Evolutionary conservation across 2,888 invertebrate species (phyloP).

Genomic region (Morpho helenor): DNA sequence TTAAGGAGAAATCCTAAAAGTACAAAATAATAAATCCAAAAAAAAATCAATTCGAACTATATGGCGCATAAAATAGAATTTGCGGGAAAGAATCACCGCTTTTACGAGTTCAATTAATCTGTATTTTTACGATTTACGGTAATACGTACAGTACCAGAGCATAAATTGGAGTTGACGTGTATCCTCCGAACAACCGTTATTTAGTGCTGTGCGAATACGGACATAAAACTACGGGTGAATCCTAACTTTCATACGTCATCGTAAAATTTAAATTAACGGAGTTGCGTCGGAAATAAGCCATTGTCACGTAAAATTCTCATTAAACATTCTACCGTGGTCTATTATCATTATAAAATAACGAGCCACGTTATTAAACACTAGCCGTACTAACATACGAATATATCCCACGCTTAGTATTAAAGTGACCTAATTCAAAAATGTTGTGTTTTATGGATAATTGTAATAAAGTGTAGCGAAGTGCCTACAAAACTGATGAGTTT

Average conservation of each 20-base stretch:
- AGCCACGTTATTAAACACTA: too few species aligned
- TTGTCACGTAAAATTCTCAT: slow-evolving; percentile 12
- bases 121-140: slow-evolving; percentile 13
- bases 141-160: slow-evolving; percentile 3
- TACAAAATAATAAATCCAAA: too few species aligned
- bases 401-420: too few species aligned
- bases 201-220: slow-evolving; percentile 15
- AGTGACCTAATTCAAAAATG: too few species aligned
- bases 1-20: too few species aligned
- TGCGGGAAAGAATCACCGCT: background rate
- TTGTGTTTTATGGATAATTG: too few species aligned
- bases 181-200: slow-evolving; percentile 20
- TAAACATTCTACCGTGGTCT: slow-evolving; percentile 1
- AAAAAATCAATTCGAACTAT: background rate
- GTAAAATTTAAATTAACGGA: slow-evolving; percentile 17
- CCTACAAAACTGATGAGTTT: too few species aligned
- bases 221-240: slow-evolving; percentile 12
- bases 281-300: slow-evolving; percentile 14
- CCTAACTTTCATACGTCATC: slow-evolving; percentile 12
- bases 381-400: too few species aligned
- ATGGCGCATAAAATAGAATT: slow-evolving; percentile 2
- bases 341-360: too few species aligned
- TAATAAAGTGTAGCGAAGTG: too few species aligned
- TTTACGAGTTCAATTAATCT: slow-evolving; percentile 13
- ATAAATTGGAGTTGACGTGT: slow-evolving; percentile 10